Evolutionary conservation across 2,888 invertebrate species (phyloP).

Genomic region (Griposia aprilina): DNA sequence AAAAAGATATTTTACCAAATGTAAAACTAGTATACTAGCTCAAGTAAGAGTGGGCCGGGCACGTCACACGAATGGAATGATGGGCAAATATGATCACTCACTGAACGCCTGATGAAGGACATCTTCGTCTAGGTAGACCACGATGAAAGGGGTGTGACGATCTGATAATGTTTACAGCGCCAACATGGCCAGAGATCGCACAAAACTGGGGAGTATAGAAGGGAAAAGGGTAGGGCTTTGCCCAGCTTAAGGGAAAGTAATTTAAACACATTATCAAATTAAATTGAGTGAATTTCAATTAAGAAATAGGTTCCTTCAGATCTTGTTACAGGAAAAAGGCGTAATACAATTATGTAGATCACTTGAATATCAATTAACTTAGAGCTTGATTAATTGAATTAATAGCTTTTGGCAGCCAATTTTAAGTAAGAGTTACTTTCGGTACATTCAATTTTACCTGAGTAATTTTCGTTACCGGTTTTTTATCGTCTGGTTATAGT

Average conservation of each 20-base stretch:
- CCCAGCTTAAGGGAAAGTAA: too few species aligned
- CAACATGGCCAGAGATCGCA: neutral
- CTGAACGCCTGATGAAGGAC: neutral
- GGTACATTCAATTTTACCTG: neutral
- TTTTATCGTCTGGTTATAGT: too few species aligned
- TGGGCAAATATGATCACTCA: neutral
- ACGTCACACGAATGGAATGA: neutral
- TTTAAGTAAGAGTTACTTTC: conserved; percentile 17
- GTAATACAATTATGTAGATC: conserved; percentile 49
- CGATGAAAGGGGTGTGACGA: neutral
- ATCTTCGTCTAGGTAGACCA: neutral
- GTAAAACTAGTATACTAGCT: neutral
- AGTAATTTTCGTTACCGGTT: neutral
- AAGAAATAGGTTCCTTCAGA: conserved; percentile 16
- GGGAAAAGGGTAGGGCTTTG: too few species aligned
- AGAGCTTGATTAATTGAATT: conserved; percentile 40
- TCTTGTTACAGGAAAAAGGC: conserved; percentile 28
- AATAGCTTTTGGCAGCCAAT: conserved; percentile 19
- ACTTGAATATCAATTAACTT: conserved; percentile 51
- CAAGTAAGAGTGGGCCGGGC: neutral
- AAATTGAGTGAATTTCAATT: conserved; percentile 11
- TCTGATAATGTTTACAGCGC: neutral
- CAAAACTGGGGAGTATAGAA: neutral
- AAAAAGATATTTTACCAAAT: too few species aligned
- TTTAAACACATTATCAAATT: conserved; percentile 13